phyloP scores from a whole-genome alignment of 2,888 invertebrate species.

The Idaea dimidiata region DNA sequence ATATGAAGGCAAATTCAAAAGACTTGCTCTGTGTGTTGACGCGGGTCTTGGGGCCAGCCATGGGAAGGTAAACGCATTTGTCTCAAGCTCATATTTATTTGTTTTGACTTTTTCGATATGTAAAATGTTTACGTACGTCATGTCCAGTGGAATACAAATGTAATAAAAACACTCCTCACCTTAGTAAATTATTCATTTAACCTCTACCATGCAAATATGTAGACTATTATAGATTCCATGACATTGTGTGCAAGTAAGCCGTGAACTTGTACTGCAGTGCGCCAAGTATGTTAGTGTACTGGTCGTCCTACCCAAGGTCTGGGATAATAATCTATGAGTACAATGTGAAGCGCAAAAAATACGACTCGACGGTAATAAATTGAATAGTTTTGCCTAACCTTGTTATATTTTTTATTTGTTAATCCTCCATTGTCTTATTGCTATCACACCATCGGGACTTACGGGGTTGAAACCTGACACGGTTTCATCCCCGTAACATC shows the following conservation, averaged over 20 bases:
- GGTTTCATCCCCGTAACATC: no score
- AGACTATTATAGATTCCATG: neutral
- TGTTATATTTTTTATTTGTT: neutral
- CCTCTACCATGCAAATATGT: neutral
- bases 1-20: no score
- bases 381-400: neutral
- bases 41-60: no score
- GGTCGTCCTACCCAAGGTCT: slow-evolving; percentile 27
- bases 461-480: no score
- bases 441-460: no score
- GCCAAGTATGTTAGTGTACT: slow-evolving; percentile 16
- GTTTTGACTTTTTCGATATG: no score
- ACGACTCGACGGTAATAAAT: neutral
- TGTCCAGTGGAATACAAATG: neutral
- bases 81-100: no score
- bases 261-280: slow-evolving; percentile 30
- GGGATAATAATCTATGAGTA: neutral
- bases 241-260: slow-evolving; percentile 14
- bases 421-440: neutral
- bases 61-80: no score
- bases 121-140: neutral
- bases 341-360: neutral
- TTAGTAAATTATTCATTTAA: neutral
- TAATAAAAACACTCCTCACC: neutral
- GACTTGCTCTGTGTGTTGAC: no score